Base-by-base conservation (phyloP, 2,113 vertebrate genomes). In the Elgaria multicarinata region DNA sequence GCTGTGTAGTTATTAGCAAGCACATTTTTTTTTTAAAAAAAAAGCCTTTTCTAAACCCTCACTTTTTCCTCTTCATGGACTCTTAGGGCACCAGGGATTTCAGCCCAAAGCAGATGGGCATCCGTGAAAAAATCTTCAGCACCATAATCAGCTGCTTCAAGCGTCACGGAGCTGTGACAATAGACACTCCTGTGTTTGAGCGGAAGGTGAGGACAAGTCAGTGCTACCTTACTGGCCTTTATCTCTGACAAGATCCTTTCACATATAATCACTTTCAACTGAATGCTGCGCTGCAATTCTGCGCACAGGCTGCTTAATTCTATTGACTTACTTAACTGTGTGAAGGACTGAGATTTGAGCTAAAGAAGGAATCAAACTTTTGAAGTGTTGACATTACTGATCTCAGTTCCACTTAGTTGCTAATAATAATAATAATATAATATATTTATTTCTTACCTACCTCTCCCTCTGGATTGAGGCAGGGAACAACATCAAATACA, bases 111-210 rank as follows among this genome's bases (percentile, higher is more conserved):
- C 98, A 98, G 94, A 98, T 98, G 97, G 98, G 97, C 80, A 98
- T 99, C 90, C 98, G 98, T 42, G 99, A 98, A 58, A 98, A 96
- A 88, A 98, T 99, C 53, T 98, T 99, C 94, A 95, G 94, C 94
- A 93, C 95, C 88, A 98, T 98, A 93, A 92, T 98, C 89, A 87
- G 87, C 91, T 98, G 98, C 94, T 99, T 99, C 95, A 99, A 99
- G 96, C 98, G 98, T 87, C 99, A 99, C 75, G 99, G 98, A 83
- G 99, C 98, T 6, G 98, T 98, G 92, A 97, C 97, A 88, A 98
- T 99, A 66, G 99, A 99, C 95, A 99, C 99, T 0, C 99, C 99
- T 1, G 98, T 97, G 66, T 98, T 99, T 97, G 99, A 99, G 83
- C 96, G 99, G 9, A 99, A 98, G 98, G 99, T 98, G 94, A 95